A percentile compares a stretch with the other conserved stretches of the same genome.
These are phyloP conservation scores for Zygogramma bicolorata DNA, from an alignment of 2,888 invertebrate species.

Conservation along the genomic window DNA sequence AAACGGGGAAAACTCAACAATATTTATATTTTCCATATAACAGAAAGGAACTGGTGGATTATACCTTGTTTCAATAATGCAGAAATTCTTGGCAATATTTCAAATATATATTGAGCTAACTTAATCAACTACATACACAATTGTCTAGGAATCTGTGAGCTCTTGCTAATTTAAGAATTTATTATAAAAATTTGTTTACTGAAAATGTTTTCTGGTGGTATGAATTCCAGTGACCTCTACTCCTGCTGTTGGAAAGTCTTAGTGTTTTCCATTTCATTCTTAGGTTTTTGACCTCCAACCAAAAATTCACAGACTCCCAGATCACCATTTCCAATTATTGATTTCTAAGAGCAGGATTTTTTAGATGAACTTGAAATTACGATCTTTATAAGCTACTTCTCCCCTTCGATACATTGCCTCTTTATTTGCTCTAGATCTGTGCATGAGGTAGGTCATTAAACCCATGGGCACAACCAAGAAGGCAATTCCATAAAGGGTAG, in stretches of 20 bases:
- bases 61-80: too few relatives aligned
- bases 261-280: too few relatives aligned
- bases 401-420: constrained; percentile 77
- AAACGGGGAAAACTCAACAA: too few relatives aligned
- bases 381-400: constrained; percentile 81
- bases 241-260: too few relatives aligned
- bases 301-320: neutral
- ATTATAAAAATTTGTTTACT: too few relatives aligned
- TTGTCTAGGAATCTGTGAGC: neutral
- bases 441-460: constrained; percentile 69
- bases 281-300: too few relatives aligned
- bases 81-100: too few relatives aligned
- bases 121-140: neutral
- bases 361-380: constrained; percentile 77
- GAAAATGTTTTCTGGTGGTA: too few relatives aligned
- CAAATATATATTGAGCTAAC: neutral
- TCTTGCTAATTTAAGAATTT: too few relatives aligned
- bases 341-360: neutral
- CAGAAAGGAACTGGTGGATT: too few relatives aligned
- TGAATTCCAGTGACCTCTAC: too few relatives aligned
- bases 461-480: constrained; percentile 72
- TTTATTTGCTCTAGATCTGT: constrained; percentile 68
- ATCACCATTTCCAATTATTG: neutral
- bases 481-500: constrained; percentile 57
- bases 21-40: too few relatives aligned